Evolutionary conservation across 2,797 vertebrate species (phyloP).

Genomic region (Sebastiscus tertius): DNA sequence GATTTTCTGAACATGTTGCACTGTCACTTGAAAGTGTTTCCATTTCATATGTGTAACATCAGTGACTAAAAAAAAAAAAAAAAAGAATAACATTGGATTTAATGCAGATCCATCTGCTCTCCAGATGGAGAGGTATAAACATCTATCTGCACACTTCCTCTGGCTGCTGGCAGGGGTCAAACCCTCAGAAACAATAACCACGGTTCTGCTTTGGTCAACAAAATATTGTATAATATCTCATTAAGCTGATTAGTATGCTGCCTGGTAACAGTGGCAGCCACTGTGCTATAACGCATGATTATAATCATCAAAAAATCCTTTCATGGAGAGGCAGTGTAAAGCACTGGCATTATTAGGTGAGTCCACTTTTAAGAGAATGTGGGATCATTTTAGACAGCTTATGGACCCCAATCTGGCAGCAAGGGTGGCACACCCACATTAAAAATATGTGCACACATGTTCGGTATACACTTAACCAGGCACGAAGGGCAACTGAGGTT

Average conservation of each 20-base stretch:
- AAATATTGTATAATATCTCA: constrained; percentile 99
- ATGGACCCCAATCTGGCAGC: constrained; percentile 42
- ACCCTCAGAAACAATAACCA: constrained; percentile 93
- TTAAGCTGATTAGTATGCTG: constrained; percentile 99
- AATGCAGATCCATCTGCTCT: constrained; percentile 75
- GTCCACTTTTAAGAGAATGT: constrained; percentile 87
- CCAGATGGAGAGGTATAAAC: constrained; percentile 75
- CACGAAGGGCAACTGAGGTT: constrained; percentile 25
- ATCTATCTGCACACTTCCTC: constrained; percentile 79
- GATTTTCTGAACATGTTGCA: background rate
- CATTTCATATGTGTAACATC: constrained; percentile 58
- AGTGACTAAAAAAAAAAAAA: constrained; percentile 41
- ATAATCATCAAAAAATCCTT: constrained; percentile 93
- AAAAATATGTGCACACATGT: constrained; percentile 53
- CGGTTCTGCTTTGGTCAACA: constrained; percentile 98
- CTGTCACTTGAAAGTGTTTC: constrained; percentile 28
- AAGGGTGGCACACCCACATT: constrained; percentile 18
- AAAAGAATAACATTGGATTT: constrained; percentile 56
- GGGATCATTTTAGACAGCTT: constrained; percentile 79
- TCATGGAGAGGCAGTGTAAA: constrained; percentile 87
- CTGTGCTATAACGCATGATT: constrained; percentile 93
- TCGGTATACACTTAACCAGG: constrained; percentile 35
- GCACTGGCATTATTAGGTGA: constrained; percentile 88
- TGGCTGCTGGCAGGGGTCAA: constrained; percentile 91
- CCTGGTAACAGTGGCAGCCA: constrained; percentile 91